Evolutionary conservation across 1,140 invertebrate species (phyloP).

Genomic region (Onthophagus taurus): DNA sequence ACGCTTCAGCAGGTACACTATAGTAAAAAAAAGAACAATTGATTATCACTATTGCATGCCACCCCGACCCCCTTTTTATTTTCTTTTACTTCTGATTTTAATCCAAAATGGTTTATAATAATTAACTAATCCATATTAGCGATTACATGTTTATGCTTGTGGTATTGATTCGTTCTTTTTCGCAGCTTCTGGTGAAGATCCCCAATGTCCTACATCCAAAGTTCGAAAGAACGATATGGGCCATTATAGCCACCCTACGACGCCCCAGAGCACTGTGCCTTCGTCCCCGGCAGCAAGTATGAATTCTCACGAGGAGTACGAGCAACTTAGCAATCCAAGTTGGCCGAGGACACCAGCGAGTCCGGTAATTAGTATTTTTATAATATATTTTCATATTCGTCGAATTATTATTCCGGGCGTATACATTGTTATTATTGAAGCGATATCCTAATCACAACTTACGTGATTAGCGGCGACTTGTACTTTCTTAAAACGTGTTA

Average conservation of each 20-base stretch:
- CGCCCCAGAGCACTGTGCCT: constrained; percentile 60
- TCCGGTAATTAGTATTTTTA: constrained; percentile 58
- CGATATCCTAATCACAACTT: too few relatives aligned
- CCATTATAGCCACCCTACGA: constrained; percentile 59
- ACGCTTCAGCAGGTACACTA: constrained; percentile 81
- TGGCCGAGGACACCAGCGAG: constrained; percentile 83
- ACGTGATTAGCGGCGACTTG: too few relatives aligned
- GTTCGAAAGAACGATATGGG: constrained; percentile 57
- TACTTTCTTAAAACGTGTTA: too few relatives aligned
- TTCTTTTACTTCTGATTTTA: too few relatives aligned
- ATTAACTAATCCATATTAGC: too few relatives aligned
- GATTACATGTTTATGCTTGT: background rate
- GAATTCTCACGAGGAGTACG: constrained; percentile 82
- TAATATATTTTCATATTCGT: background rate
- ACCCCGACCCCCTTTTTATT: too few relatives aligned
- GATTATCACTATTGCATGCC: background rate
- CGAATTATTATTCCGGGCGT: too few relatives aligned
- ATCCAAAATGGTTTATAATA: too few relatives aligned
- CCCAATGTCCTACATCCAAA: constrained; percentile 65
- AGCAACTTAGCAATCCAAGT: constrained; percentile 75
- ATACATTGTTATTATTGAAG: too few relatives aligned
- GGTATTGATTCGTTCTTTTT: constrained; percentile 17
- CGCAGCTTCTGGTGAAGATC: constrained; percentile 75
- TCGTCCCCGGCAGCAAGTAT: constrained; percentile 75
- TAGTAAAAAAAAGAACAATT: too few relatives aligned